Base-by-base conservation (phyloP, 2,113 vertebrate species). In the Passer montanus region DNA sequence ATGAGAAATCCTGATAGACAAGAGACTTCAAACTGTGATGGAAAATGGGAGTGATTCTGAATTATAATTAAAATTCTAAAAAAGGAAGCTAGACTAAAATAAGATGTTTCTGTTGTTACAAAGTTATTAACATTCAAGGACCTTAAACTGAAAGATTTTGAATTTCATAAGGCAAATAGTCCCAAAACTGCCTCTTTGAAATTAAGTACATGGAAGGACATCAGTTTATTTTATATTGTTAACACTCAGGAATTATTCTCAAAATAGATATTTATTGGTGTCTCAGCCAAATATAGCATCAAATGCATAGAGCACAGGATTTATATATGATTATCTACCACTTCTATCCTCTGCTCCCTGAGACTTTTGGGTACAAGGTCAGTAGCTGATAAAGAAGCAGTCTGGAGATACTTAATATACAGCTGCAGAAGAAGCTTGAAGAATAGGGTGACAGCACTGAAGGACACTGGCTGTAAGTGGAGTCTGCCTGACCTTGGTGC, bases 401-500 rank as follows among this genome's bases (percentile, higher is more conserved):
- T 8, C 11, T 74, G 46, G 55, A 80, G 85, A 80, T 76, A 82
- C 30, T 86, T 83, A 62, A 92, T 90, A 90, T 46, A 52, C 58
- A 80, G 0, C 75, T 62, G 8, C 6, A 11, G 90, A 95, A 92
- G 83, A 5, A 2, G 55, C 83, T 60, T 0, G 0, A 76, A 90
- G 88, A 93, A 82, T 7, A 90, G 53, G 67, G 55, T 63, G 90
- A 76, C 3, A 17, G 75, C 92, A 73, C 49, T 3, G 33, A 85
- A 87, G 92, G 87, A 67, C 3, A 0, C 33, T 12, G 37, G 18
- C 70, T 50, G 46, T 9, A 49, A 46, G 62, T 5, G 1, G 62
- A 69, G 78, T 7, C 31, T 49, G 87, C 85, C 82, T 92, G 92
- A 94, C 96, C 95, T 96, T 95, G 78, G 35, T 43, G 82, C 44